Evolutionary conservation across 2,113 vertebrate genomes (phyloP).

Genomic region (Pseudopipra pipra): DNA sequence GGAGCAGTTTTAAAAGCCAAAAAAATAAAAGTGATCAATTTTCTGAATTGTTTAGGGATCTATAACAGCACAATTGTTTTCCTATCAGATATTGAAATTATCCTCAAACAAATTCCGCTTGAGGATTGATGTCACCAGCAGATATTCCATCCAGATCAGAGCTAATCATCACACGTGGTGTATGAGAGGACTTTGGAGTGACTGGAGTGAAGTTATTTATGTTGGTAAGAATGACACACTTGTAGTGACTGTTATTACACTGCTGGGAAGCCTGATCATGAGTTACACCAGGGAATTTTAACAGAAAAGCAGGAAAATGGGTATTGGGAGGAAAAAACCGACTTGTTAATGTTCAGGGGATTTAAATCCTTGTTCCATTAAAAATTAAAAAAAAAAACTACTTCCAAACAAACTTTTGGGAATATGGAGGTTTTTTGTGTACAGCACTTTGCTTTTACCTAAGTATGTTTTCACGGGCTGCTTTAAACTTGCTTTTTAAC

Average conservation of each 20-base stretch:
- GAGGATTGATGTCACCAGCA: background rate
- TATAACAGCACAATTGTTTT: background rate
- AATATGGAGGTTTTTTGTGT: background rate
- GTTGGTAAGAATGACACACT: conserved; percentile 53
- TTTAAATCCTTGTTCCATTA: background rate
- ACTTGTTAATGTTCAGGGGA: background rate
- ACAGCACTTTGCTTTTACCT: background rate
- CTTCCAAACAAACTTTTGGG: background rate
- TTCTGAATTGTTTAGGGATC: background rate
- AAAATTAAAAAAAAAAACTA: background rate
- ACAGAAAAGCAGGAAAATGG: background rate
- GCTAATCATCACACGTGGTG: conserved; percentile 42
- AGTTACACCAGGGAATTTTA: background rate
- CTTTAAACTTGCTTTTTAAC: background rate
- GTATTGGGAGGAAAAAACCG: background rate
- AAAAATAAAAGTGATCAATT: background rate
- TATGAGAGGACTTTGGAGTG: conserved; percentile 18
- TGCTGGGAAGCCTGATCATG: background rate
- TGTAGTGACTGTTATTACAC: background rate
- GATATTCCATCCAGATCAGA: conserved; percentile 51
- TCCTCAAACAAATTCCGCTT: background rate
- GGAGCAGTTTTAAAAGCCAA: background rate
- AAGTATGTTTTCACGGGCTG: background rate
- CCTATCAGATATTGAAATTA: conserved; percentile 15
- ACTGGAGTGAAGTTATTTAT: conserved; percentile 53